A percentile compares a stretch with the other conserved stretches of the same genome.
Conservation (phyloP, 2,113 vertebrate species). For the Marmota flaviventris region DNA sequence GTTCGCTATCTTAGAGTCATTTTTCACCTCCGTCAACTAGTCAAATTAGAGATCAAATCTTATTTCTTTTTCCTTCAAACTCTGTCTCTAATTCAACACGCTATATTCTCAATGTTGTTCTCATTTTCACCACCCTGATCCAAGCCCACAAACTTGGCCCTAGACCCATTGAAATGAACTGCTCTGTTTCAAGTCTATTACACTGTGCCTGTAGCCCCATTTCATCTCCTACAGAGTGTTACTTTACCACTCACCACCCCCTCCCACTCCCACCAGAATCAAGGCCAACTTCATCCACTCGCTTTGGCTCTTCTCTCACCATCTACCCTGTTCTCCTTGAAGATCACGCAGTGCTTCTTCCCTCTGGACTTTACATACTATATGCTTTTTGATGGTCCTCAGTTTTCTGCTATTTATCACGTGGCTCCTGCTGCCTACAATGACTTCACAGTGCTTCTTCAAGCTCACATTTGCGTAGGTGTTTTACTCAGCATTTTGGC, state of each 20-base stretch:
- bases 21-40: neutral
- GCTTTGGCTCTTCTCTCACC: neutral
- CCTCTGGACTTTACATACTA: neutral
- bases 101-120: neutral
- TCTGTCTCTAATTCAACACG: neutral
- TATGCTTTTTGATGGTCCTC: no score
- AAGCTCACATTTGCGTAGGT: neutral
- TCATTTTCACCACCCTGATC: neutral
- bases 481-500: no score
- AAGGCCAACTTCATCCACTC: neutral
- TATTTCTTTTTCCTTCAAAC: neutral
- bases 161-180: no score
- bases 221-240: neutral
- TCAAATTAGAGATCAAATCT: neutral
- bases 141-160: neutral
- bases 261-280: neutral
- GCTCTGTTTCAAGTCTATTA: neutral
- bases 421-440: neutral
- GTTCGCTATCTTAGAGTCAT: neutral
- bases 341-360: neutral
- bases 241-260: neutral
- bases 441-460: neutral
- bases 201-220: neutral
- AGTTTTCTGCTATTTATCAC: neutral
- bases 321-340: fast-evolving